A percentile compares a stretch with the other conserved stretches of the same genome.
These are phyloP conservation scores for Trinorchestia longiramus DNA, from an alignment of 1,140 invertebrate genomes.

Conservation along the genomic window DNA sequence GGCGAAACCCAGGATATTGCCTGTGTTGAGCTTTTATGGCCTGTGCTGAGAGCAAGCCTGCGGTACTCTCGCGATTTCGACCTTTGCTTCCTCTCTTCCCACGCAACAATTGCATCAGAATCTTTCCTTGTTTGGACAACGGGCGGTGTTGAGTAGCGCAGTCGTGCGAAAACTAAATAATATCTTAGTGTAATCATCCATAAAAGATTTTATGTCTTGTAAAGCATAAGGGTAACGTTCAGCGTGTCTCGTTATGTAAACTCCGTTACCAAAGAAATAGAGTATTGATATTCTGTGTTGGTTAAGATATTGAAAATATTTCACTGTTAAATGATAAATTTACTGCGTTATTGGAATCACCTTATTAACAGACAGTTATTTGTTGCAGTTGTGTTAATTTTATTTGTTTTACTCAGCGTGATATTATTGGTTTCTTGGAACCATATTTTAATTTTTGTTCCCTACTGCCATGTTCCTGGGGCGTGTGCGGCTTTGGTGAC, in stretches of 20 bases:
- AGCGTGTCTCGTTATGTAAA: not conserved
- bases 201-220: not conserved
- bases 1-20: constrained; percentile 13
- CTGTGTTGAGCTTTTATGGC: constrained; percentile 21
- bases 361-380: too few species aligned
- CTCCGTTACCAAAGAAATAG: too few species aligned
- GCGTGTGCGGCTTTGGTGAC: too few species aligned
- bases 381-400: too few species aligned
- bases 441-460: too few species aligned
- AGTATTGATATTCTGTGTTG: too few species aligned
- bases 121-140: not conserved
- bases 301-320: too few species aligned
- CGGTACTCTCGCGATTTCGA: not conserved
- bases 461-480: too few species aligned
- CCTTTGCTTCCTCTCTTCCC: not conserved
- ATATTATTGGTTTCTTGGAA: too few species aligned
- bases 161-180: not conserved
- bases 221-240: not conserved
- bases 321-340: too few species aligned
- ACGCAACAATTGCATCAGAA: not conserved
- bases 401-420: too few species aligned
- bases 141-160: not conserved
- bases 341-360: too few species aligned
- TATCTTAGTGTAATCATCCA: not conserved
- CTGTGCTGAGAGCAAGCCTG: not conserved